These are phyloP conservation scores for Epinotia bilunana DNA, from an alignment of 2,888 invertebrate genomes.

Conservation along the genomic window DNA sequence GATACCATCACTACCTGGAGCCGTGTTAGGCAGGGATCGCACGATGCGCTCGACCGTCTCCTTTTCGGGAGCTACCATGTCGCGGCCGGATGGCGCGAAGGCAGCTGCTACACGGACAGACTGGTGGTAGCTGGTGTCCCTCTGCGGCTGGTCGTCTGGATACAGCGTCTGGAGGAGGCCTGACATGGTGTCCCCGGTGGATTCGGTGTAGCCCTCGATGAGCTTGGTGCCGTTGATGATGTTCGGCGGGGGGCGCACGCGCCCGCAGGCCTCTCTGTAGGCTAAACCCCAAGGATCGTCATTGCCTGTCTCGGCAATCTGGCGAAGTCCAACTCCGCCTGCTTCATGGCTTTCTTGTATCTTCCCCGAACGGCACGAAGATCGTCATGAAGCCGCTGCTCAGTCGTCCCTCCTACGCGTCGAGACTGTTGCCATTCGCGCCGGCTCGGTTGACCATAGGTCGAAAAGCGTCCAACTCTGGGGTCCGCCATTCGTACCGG, in stretches of 20 bases:
- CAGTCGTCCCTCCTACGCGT: background rate
- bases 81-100: slow-evolving; percentile 46
- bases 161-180: too few species aligned
- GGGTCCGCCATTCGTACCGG: slow-evolving; percentile 47
- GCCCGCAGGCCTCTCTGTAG: slow-evolving; percentile 21
- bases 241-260: slow-evolving; percentile 8
- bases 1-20: too few species aligned
- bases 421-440: slow-evolving; percentile 43
- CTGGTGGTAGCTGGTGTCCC: too few species aligned
- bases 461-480: slow-evolving; percentile 30
- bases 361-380: slow-evolving; percentile 17
- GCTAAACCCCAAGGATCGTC: slow-evolving; percentile 19
- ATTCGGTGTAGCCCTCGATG: background rate
- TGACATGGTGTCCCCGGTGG: background rate
- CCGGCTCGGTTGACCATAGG: slow-evolving; percentile 2
- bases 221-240: slow-evolving; percentile 18
- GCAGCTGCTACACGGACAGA: slow-evolving; percentile 19
- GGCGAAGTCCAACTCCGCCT: slow-evolving; percentile 1
- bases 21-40: too few species aligned
- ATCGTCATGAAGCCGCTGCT: background rate
- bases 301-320: slow-evolving; percentile 1
- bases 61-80: slow-evolving; percentile 41
- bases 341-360: slow-evolving; percentile 14
- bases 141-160: too few species aligned
- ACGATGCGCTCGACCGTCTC: slow-evolving; percentile 42